Evolutionary conservation across 37 sponge, comb jelly and placozoan genomes (phyloP).

Genomic region (Cladorhizidae sp.): DNA sequence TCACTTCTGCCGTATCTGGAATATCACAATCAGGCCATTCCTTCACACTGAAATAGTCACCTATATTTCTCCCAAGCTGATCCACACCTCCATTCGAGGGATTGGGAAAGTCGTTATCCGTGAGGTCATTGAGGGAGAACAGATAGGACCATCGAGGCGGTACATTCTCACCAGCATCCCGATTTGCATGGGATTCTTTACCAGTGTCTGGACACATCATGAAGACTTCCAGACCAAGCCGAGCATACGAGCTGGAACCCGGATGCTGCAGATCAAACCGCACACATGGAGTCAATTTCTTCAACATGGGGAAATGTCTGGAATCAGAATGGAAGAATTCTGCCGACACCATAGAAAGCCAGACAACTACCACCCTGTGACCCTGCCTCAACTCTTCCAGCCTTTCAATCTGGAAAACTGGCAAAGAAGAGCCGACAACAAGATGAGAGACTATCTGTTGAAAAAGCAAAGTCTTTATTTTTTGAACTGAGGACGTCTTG

Average conservation of each 20-base stretch:
- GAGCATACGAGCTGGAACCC: constrained; percentile 42
- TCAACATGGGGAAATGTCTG: constrained; percentile 22
- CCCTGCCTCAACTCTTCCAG: background rate
- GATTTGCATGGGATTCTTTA: background rate
- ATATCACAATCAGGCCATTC: constrained; percentile 14
- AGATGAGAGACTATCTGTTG: constrained; percentile 2
- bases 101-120: constrained; percentile 38
- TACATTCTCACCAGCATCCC: background rate
- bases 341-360: constrained; percentile 65
- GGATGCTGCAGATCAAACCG: constrained; percentile 51
- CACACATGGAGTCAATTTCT: constrained; percentile 2
- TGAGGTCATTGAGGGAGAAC: constrained; percentile 29
- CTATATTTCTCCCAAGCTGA: background rate
- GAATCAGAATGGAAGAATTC: constrained; percentile 9
- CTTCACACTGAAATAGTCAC: constrained; percentile 9
- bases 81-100: background rate
- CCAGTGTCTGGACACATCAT: constrained; percentile 1
- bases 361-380: constrained; percentile 28
- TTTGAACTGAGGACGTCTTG: background rate
- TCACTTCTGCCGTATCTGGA: background rate
- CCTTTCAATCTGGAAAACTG: background rate
- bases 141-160: constrained; percentile 23
- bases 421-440: background rate
- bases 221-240: constrained; percentile 58
- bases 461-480: background rate